These are phyloP conservation scores for Deladenus siricidicola DNA, from an alignment of 2,888 invertebrate species.

Conservation along the genomic window DNA sequence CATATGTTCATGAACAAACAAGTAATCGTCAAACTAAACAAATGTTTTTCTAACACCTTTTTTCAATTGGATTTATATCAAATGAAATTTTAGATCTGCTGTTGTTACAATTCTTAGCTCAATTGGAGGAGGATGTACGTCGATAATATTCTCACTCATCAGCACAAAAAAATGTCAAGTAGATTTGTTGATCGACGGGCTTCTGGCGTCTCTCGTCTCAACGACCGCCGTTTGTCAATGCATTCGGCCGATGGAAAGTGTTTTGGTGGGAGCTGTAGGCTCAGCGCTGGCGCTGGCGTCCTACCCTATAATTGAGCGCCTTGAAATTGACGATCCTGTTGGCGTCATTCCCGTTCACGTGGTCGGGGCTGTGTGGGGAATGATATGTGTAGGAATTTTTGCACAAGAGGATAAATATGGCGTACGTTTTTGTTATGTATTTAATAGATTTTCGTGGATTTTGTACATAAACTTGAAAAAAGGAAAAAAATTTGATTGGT, in stretches of 20 bases:
- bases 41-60: no score
- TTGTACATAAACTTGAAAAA: no score
- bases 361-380: constrained; percentile 43
- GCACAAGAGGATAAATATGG: constrained; percentile 26
- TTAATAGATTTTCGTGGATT: no score
- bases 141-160: constrained; percentile 40
- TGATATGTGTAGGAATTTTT: constrained; percentile 45
- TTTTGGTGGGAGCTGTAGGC: constrained; percentile 43
- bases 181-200: constrained; percentile 48
- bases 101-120: constrained; percentile 41
- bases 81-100: constrained; percentile 38
- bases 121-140: constrained; percentile 48
- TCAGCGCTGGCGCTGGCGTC: constrained; percentile 37
- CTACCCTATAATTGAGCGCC: constrained; percentile 40
- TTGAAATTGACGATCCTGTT: constrained; percentile 45
- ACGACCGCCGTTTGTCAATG: constrained; percentile 44
- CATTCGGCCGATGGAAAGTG: constrained; percentile 40
- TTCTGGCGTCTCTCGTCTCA: constrained; percentile 44
- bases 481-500: not conserved
- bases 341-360: constrained; percentile 49
- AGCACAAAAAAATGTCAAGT: constrained; percentile 39
- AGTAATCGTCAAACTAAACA: no score
- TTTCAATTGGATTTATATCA: no score
- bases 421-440: no score
- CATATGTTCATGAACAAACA: no score